Percentiles rank a stretch among this genome's conserved stretches.
Evolutionary conservation across 2,113 vertebrate species (phyloP).

Genomic region (Labrus mixtus): DNA sequence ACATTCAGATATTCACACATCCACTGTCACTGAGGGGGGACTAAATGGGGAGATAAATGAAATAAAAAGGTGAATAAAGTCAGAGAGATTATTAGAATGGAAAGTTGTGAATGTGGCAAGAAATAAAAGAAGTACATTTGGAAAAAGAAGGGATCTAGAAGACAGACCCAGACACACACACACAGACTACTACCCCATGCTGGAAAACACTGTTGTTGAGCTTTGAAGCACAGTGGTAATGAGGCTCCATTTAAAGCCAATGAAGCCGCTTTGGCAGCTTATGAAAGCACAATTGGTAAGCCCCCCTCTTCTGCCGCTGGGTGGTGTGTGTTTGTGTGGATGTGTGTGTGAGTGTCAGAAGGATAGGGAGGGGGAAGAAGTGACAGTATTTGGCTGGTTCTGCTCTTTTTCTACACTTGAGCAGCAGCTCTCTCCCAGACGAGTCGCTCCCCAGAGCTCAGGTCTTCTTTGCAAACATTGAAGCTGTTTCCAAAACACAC

Average conservation of each 20-base stretch:
- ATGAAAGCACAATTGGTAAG: constrained; percentile 76
- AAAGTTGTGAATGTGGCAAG: constrained; percentile 51
- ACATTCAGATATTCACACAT: constrained; percentile 55
- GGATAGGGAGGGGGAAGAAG: constrained; percentile 27
- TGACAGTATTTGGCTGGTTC: constrained; percentile 52
- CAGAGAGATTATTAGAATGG: constrained; percentile 53
- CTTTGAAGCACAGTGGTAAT: constrained; percentile 80
- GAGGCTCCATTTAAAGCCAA: constrained; percentile 78
- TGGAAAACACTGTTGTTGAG: constrained; percentile 70
- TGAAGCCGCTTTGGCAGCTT: constrained; percentile 80
- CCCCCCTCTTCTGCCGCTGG: constrained; percentile 48
- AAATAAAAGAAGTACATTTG: constrained; percentile 37
- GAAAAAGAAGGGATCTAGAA: constrained; percentile 54
- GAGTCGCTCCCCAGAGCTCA: constrained; percentile 18
- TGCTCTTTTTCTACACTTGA: constrained; percentile 37
- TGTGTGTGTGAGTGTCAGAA: constrained; percentile 41
- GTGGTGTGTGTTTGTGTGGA: constrained; percentile 50
- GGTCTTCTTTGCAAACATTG: constrained; percentile 28
- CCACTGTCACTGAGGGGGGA: constrained; percentile 23
- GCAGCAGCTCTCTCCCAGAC: constrained; percentile 22
- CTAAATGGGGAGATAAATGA: neutral
- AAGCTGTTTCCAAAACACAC: constrained; percentile 12
- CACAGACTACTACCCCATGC: constrained; percentile 50
- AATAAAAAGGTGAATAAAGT: constrained; percentile 40
- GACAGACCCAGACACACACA: constrained; percentile 41